Conservation (phyloP, 1,140 invertebrate genomes). For the Acromyrmex heyeri region DNA sequence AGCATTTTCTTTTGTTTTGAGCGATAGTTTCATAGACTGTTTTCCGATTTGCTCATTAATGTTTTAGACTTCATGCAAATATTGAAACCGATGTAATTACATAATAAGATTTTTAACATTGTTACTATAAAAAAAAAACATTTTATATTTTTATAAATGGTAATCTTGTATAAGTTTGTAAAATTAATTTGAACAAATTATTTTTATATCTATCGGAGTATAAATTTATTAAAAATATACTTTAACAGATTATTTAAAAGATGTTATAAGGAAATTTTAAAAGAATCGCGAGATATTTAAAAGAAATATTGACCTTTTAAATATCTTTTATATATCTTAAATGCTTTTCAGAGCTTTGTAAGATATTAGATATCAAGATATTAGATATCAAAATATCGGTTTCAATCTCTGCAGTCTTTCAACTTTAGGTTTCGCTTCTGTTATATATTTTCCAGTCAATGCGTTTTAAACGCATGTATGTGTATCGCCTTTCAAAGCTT, state of each 20-base stretch:
- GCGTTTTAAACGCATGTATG: background rate
- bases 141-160: background rate
- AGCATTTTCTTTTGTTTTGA: background rate
- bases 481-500: conserved; percentile 1
- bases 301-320: background rate
- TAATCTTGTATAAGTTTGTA: background rate
- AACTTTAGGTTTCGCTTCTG: background rate
- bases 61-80: background rate
- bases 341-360: background rate
- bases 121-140: background rate
- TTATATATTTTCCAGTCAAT: background rate
- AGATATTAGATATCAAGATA: background rate
- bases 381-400: background rate
- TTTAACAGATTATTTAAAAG: background rate
- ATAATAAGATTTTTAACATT: background rate
- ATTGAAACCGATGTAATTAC: conserved; percentile 20
- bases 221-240: background rate
- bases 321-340: background rate
- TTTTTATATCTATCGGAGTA: background rate
- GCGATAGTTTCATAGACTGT: background rate
- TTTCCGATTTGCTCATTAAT: background rate
- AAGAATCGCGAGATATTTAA: background rate
- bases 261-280: background rate
- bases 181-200: background rate
- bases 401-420: conserved; percentile 1